These are phyloP conservation scores for Lepidurus couesii DNA, from an alignment of 1,140 invertebrate species.

Conservation along the genomic window DNA sequence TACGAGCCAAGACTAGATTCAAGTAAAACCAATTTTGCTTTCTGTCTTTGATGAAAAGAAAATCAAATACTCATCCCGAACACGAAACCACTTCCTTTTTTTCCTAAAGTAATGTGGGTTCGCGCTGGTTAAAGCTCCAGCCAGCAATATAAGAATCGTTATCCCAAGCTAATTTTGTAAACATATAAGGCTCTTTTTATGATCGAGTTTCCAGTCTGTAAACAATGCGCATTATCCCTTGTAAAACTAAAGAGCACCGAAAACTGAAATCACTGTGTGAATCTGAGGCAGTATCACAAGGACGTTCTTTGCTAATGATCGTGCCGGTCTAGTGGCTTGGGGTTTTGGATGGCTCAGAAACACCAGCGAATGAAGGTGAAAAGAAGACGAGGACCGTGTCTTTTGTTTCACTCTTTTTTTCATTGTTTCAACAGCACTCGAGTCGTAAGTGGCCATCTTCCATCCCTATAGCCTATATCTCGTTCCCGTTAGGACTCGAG, in stretches of 20 bases:
- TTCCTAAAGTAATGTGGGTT: no score
- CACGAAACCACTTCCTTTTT: no score
- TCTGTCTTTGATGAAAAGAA: no score
- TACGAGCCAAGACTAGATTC: background rate
- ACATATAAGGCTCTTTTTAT: no score
- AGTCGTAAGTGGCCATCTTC: background rate
- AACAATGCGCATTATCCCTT: background rate
- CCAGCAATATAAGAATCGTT: no score
- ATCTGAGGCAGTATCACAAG: slow-evolving; percentile 17
- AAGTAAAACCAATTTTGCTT: no score
- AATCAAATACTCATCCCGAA: no score
- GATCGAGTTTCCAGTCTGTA: background rate
- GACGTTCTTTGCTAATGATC: slow-evolving; percentile 3
- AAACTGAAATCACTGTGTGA: slow-evolving; percentile 12
- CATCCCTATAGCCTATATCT: background rate
- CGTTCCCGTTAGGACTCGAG: background rate
- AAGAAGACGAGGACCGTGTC: background rate
- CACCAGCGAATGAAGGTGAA: background rate
- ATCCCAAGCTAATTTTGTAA: no score
- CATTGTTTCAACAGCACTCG: background rate
- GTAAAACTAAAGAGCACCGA: background rate
- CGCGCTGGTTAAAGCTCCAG: no score
- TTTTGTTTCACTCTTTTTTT: background rate
- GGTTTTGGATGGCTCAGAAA: background rate
- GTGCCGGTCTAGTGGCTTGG: background rate